Evolutionary conservation across 2,888 invertebrate genomes (phyloP).

Genomic region (Chrysotoxum bicinctum): DNA sequence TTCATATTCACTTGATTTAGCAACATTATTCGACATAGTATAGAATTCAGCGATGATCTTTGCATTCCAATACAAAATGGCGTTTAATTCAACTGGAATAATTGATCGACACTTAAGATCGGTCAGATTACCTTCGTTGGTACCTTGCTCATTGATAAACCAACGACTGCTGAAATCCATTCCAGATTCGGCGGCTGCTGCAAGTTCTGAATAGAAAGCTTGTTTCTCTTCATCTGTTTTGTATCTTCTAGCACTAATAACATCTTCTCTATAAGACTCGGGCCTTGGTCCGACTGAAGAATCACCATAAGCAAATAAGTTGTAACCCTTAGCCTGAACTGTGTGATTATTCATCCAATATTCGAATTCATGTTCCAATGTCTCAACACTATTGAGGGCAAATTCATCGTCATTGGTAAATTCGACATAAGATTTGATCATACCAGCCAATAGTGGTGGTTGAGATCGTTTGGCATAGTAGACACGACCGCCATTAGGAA

Average conservation of each 20-base stretch:
- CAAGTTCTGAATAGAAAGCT: slow-evolving; percentile 90
- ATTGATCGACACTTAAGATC: slow-evolving; percentile 90
- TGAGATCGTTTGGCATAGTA: slow-evolving; percentile 93
- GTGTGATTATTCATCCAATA: slow-evolving; percentile 92
- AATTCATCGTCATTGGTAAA: slow-evolving; percentile 87
- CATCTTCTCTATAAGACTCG: slow-evolving; percentile 93
- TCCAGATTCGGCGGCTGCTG: slow-evolving; percentile 96
- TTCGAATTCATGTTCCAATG: slow-evolving; percentile 89
- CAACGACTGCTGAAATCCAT: slow-evolving; percentile 98
- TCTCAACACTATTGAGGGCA: slow-evolving; percentile 84
- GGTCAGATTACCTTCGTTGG: slow-evolving; percentile 87
- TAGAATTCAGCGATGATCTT: slow-evolving; percentile 88
- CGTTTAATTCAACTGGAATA: slow-evolving; percentile 95
- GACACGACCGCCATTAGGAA: slow-evolving; percentile 95
- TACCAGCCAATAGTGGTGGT: slow-evolving; percentile 90
- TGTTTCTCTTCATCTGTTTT: slow-evolving; percentile 84
- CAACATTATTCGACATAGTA: slow-evolving; percentile 83
- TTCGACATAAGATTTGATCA: slow-evolving; percentile 91
- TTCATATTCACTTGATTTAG: slow-evolving; percentile 85
- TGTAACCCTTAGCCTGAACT: slow-evolving; percentile 85
- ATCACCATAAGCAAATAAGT: slow-evolving; percentile 90
- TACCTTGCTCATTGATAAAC: slow-evolving; percentile 87
- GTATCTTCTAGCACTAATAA: slow-evolving; percentile 84
- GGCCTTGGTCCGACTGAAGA: slow-evolving; percentile 91
- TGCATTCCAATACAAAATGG: slow-evolving; percentile 93